These are phyloP conservation scores for Catocala sponsa DNA, from an alignment of 2,888 invertebrate genomes.

Conservation along the genomic window DNA sequence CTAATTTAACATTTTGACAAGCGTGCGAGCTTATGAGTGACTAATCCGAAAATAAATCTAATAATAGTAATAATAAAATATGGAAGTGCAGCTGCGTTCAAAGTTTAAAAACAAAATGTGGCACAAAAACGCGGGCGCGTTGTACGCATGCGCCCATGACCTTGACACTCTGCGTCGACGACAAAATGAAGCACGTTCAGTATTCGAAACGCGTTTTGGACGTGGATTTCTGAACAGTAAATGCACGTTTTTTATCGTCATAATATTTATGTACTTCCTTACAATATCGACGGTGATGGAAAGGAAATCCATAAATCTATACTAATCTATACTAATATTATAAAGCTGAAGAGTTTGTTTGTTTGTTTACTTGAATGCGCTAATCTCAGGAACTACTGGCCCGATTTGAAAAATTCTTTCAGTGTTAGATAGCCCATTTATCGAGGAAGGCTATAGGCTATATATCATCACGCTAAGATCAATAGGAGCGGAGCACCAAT, in stretches of 20 bases:
- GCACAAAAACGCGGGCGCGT: slow-evolving; percentile 51
- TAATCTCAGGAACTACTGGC: too few species aligned
- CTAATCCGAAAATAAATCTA: slow-evolving; percentile 2
- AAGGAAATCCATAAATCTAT: too few species aligned
- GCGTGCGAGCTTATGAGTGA: too few species aligned
- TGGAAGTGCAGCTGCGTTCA: slow-evolving; percentile 42
- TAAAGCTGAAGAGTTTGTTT: too few species aligned
- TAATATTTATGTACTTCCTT: slow-evolving; percentile 8
- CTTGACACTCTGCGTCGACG: slow-evolving; percentile 65
- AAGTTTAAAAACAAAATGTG: slow-evolving; percentile 56
- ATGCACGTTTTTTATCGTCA: slow-evolving; percentile 3
- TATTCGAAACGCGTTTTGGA: slow-evolving; percentile 16
- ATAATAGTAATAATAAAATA: slow-evolving; percentile 18
- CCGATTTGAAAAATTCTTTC: too few species aligned
- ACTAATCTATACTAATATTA: too few species aligned
- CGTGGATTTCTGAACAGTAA: slow-evolving; percentile 20
- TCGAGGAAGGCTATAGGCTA: too few species aligned
- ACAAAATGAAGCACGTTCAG: slow-evolving; percentile 28
- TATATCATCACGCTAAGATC: too few species aligned
- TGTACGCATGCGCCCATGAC: slow-evolving; percentile 67
- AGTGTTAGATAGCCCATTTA: too few species aligned
- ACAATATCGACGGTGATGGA: background rate
- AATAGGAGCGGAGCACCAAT: too few species aligned
- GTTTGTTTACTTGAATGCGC: too few species aligned
- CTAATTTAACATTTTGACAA: too few species aligned